Percentiles rank a stretch among this genome's conserved stretches.
phyloP scores from a whole-genome alignment of 2,113 vertebrate genomes.

The Macrotis lagotis region DNA sequence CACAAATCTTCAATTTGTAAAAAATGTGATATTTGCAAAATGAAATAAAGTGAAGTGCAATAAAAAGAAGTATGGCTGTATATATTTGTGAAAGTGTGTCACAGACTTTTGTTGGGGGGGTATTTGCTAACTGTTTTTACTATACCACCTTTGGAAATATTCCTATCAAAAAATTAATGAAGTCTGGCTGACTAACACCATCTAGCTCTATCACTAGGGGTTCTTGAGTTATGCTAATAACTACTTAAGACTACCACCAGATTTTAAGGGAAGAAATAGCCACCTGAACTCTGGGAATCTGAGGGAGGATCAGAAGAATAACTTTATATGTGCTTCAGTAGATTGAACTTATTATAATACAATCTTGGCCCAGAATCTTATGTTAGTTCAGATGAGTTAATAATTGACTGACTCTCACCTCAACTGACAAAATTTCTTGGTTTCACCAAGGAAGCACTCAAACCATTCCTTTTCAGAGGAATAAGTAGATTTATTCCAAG shows the following conservation, averaged over 20 bases:
- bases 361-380: conserved; percentile 11
- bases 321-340: neutral
- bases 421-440: neutral
- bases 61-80: neutral
- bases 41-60: no score
- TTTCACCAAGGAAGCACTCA: no score
- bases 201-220: no score
- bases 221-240: neutral
- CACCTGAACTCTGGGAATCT: neutral
- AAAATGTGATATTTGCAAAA: neutral
- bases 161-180: neutral
- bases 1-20: neutral
- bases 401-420: neutral
- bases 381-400: neutral
- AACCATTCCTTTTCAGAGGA: neutral
- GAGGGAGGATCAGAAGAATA: neutral
- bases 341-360: conserved; percentile 11
- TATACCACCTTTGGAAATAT: neutral
- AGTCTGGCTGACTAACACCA: neutral
- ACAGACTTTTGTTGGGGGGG: neutral
- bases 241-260: neutral
- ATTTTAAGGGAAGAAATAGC: neutral
- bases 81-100: neutral
- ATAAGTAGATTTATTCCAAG: neutral
- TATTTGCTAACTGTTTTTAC: neutral